Evolutionary conservation across 2,113 vertebrate genomes (phyloP), one percentile per base, ranked within the genome.

Genomic region (Amphilophus citrinellus): DNA sequence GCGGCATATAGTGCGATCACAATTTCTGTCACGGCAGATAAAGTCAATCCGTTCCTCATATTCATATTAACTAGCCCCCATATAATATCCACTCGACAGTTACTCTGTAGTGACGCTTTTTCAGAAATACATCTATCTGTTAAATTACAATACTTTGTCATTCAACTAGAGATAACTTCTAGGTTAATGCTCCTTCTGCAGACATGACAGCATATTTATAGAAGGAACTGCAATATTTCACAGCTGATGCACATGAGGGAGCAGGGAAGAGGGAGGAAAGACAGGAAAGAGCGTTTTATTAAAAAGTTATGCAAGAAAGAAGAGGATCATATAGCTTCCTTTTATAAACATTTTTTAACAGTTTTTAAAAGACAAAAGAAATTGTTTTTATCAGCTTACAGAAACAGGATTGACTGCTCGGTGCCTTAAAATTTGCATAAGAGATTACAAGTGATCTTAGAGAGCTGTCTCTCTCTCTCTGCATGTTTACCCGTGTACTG

Each of bases 141-240:
- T 71, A 71, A 50, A 30, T 50, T 71, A 30, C 65, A 71, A 71
- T 71, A 71, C 18, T 50, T 50, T 20, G 65, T 71, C 65, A 71
- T 50, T 71, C 65, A 50, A 24, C 42, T 10, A 7, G 22, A 71
- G 65, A 71, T 53, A 53, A 53, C 50, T 53, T 50, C 14, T 71
- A 24, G 5, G 24, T 37, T 15, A 39, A 76, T 59, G 56, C 50
- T 22, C 30, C 18, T 24, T 56, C 53, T 42, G 56, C 20, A 59
- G 56, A 76, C n/a, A 24, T 15, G 30, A 37, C 7, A 37, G 71
- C 20, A 57, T 59, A 59, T 76, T 76, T 76, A 76, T 39, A 59
- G 35, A 59, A 60, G 37, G 75, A 22, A 42, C 32, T 24, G 14
- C 14, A 27, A 60, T 76, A 59, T 39, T 59, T 76, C 35, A 22